Base-by-base conservation (phyloP, 1,140 invertebrate genomes). In the Calliphora vicina region DNA sequence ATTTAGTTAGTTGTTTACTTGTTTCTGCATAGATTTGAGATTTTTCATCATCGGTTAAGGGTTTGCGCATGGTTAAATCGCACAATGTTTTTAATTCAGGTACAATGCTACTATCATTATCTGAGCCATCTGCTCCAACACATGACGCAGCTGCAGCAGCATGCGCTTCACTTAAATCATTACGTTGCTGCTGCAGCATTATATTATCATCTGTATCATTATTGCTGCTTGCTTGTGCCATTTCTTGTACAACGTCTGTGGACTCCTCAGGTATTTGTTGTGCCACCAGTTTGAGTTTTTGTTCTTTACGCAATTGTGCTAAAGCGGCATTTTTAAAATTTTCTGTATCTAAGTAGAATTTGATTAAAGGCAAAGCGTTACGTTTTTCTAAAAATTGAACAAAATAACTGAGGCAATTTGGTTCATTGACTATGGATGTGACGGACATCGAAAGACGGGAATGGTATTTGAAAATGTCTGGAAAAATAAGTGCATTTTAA, bases 341-440 rank as follows among this genome's bases (percentile, higher is more conserved):
- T 84, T 95, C 94, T 17, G 94, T 93, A 88, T 96, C 95, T 82
- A 95, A 87, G 93, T 94, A 96, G 88, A 95, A 96, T 87, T 93
- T 93, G 2, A 96, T 93, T 10, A 94, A 90, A 2, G 91, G 85
- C 17, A 93, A 86, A 2, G 89, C 91, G 84, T 93, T 93, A 27
- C 91, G 91, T 0, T 92, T 91, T 42, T 96, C 94, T 92, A 96
- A 92, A 88, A 93, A 96, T 84, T 96, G 94, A 42, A 96, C 93
- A 86, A 96, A 95, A 86, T 94, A 95, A 9, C 93, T 92, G 9
- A 96, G 87, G n/a, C 94, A 94, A 87, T 93, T 92, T 85, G 94
- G 93, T 86, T 96, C 95, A 23, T 91, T 88, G 1, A 96, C 89
- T 82, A 95, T 93, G 83, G 95, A 93, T 17, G 89, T 85, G 20